Evolutionary conservation across 2,113 vertebrate species (phyloP), one percentile per base, ranked within the genome.

Genomic region (Trichomycterus rosablanca): DNA sequence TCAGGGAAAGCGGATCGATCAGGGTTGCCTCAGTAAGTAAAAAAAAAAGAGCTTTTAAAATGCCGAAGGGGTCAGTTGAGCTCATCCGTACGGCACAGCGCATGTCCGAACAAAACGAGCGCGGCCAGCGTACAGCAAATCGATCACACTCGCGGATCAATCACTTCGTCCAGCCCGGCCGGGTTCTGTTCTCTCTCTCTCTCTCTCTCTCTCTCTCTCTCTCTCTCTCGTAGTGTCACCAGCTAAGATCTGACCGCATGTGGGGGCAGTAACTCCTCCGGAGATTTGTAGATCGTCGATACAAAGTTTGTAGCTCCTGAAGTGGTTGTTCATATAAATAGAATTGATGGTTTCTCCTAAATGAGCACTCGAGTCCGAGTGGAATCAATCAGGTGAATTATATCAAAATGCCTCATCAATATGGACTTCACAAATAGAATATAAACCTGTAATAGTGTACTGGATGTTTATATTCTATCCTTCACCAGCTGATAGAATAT

Each of bases 61-160:
- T 55, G 52, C 52, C 23, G 52, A 55, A 55, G 19, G 19, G 26
- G 43, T 22, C 48, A 37, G 56, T 35, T 44, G 51, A 53, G 19
- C 26, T 44, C 39, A 34, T 12, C 26, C 19, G 4, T 30, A 8
- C 11, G 15, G 7, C 37, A 15, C 40, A 3, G 18, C 19, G 19
- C 19, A 49, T 23, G 28, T 20, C 22, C 42, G 22, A n/a, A 26
- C 10, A 22, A 37, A 24, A 35, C 22, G 26, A 39, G 15, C 22
- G 24, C 10, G 53, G 18, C 15, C 10, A 37, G 56, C 40, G 28
- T 28, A 12, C 30, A 10, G 20, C 16, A 37, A 57, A 55, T 68
- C 23, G 43, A 68, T 54, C 43, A 15, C 34, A 20, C 15, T 54
- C 39, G 45, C 34, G 16, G 57, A 54, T 60, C 57, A 54, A 37